Percentiles rank a stretch among this genome's conserved stretches.
phyloP scores from a whole-genome alignment of 2,113 vertebrate species.

The Nesoenas mayeri region DNA sequence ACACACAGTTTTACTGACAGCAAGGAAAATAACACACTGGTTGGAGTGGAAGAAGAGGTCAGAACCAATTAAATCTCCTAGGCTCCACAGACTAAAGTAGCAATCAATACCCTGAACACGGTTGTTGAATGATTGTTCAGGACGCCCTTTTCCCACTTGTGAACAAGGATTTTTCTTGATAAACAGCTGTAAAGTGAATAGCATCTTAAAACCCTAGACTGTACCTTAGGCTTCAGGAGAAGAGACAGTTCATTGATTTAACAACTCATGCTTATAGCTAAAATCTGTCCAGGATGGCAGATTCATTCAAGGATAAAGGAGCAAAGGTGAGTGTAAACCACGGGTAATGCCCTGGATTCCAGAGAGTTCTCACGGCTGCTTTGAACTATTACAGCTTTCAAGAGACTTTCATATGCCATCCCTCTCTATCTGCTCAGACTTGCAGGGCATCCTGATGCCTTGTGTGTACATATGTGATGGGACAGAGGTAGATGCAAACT shows the following conservation, averaged over 20 bases:
- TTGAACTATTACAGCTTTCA: not conserved
- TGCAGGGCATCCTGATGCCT: not conserved
- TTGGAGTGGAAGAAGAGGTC: not conserved
- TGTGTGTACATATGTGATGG: fast-evolving
- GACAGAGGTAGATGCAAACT: not conserved
- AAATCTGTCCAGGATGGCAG: not conserved
- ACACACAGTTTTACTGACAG: not conserved
- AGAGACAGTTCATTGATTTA: not conserved
- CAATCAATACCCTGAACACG: not conserved
- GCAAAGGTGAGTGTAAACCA: not conserved
- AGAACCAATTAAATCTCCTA: conserved; percentile 1
- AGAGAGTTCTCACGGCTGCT: not conserved
- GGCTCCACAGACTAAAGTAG: not conserved
- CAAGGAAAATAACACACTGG: not conserved
- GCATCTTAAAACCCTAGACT: not conserved
- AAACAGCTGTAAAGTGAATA: not conserved
- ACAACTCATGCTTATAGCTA: not conserved
- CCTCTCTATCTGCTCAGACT: not conserved
- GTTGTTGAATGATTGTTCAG: not conserved
- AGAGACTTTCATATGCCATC: not conserved
- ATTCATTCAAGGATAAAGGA: not conserved
- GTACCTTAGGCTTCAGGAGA: not conserved
- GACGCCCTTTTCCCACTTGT: not conserved
- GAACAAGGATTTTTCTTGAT: not conserved
- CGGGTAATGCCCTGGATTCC: not conserved